phyloP scores from a whole-genome alignment of 2,888 invertebrate genomes.

The Sericinus montela region DNA sequence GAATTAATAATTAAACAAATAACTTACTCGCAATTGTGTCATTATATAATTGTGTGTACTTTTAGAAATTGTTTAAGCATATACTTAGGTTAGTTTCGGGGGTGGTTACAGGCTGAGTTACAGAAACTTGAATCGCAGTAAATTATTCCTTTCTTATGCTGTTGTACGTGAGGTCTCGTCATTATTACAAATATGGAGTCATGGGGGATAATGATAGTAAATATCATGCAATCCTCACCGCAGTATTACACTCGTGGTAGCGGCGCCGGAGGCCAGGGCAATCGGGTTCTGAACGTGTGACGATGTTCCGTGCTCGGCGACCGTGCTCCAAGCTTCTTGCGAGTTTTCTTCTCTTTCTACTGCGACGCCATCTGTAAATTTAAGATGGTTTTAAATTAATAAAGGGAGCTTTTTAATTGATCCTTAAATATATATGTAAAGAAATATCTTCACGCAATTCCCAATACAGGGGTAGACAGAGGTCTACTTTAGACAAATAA shows the following conservation, averaged over 20 bases:
- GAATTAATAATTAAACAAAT: too few species aligned
- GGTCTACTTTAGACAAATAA: too few species aligned
- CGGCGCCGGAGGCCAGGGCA: conserved; percentile 88
- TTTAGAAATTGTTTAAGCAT: too few species aligned
- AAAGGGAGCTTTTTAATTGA: too few species aligned
- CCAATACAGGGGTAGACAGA: too few species aligned
- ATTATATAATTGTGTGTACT: too few species aligned
- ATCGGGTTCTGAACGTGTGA: conserved; percentile 48
- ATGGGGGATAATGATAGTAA: conserved; percentile 6
- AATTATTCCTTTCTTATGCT: neutral
- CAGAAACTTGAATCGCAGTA: too few species aligned
- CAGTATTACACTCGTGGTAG: conserved; percentile 89
- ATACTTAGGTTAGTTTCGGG: too few species aligned
- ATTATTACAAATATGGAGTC: neutral
- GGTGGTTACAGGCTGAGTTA: too few species aligned
- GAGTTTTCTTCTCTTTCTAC: conserved; percentile 71
- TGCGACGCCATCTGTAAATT: conserved; percentile 58
- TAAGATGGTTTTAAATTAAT: neutral
- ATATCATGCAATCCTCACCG: conserved; percentile 71
- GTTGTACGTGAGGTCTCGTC: conserved; percentile 2
- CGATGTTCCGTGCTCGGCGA: conserved; percentile 41
- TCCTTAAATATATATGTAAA: too few species aligned
- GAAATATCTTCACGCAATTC: too few species aligned
- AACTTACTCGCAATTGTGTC: too few species aligned
- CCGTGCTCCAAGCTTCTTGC: conserved; percentile 40